Conservation (phyloP, 2,113 vertebrate species). For the Strigops habroptila region DNA sequence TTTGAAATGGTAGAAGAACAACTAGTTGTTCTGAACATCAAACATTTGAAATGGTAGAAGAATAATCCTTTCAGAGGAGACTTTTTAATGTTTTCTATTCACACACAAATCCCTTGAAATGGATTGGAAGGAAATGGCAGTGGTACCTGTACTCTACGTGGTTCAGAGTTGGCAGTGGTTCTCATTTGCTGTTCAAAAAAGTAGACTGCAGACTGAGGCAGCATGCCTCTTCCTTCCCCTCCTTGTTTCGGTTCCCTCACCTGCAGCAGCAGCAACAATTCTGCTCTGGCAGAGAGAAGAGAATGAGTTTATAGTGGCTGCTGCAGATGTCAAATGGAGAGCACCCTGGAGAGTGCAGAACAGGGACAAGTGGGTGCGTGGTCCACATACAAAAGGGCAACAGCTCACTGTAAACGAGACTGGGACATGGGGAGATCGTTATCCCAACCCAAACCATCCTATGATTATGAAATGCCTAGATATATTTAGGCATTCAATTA, state of each 20-base stretch:
- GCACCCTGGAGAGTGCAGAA: neutral
- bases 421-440: neutral
- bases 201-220: neutral
- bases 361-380: neutral
- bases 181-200: neutral
- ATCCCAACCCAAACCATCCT: neutral
- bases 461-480: neutral
- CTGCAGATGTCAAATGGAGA: neutral
- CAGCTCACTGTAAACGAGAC: neutral
- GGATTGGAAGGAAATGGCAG: neutral
- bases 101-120: neutral
- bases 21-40: neutral
- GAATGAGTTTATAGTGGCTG: neutral
- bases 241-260: neutral
- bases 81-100: neutral
- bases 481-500: neutral
- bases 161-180: neutral
- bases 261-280: neutral
- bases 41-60: neutral
- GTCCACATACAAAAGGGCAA: neutral
- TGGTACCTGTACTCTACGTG: neutral
- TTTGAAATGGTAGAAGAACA: neutral
- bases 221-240: neutral
- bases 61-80: neutral
- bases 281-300: neutral